Evolutionary conservation across 2,888 invertebrate genomes (phyloP).

Genomic region (Galerucella calmariensis): DNA sequence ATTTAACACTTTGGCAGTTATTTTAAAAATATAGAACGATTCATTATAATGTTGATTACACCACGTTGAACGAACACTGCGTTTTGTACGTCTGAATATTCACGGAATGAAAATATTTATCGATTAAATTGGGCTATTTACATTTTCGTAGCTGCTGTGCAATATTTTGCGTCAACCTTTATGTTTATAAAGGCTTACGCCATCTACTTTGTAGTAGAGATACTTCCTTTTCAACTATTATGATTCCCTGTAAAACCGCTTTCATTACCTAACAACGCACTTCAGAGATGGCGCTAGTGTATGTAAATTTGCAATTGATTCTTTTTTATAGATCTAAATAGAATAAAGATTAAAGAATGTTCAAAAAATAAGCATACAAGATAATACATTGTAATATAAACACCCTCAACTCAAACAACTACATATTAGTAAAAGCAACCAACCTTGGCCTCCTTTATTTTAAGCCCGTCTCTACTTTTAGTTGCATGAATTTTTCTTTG

Average conservation of each 20-base stretch:
- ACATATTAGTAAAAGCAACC: no score
- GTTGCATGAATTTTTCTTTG: background rate
- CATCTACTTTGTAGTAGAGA: slow-evolving; percentile 24
- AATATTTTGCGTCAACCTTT: background rate
- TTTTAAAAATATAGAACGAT: background rate
- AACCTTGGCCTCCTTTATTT: slow-evolving; percentile 5
- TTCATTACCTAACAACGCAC: background rate
- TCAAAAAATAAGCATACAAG: no score
- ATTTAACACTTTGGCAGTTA: slow-evolving; percentile 25
- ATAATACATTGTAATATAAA: no score
- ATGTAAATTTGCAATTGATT: background rate
- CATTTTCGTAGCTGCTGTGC: slow-evolving; percentile 31
- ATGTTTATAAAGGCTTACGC: slow-evolving; percentile 1
- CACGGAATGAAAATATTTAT: slow-evolving; percentile 42
- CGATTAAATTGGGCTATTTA: slow-evolving; percentile 40
- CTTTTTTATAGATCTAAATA: no score
- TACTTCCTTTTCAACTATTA: background rate
- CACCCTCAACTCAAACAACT: background rate
- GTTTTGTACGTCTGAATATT: slow-evolving; percentile 41
- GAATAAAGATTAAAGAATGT: no score
- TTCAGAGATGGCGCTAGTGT: background rate
- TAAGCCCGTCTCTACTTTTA: background rate
- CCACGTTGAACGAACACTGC: slow-evolving; percentile 25
- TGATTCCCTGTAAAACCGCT: background rate
- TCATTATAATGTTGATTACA: background rate